Conservation (phyloP, 23 tunicate genomes). For the Phallusia fumigata region DNA sequence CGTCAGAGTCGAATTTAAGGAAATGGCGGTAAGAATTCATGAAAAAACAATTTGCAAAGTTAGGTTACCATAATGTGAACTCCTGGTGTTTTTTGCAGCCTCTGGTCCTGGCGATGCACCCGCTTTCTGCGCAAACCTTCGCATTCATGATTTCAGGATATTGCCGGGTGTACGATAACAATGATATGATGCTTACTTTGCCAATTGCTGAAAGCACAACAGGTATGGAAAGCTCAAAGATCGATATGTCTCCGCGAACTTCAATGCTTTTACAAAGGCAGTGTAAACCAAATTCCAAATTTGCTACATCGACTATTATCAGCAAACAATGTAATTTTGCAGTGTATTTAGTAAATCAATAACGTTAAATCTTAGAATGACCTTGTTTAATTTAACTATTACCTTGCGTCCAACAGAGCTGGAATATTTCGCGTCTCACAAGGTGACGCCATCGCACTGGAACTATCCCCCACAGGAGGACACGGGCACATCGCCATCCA, state of each 20-base stretch:
- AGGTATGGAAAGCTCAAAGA: background rate
- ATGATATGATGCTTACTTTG: slow-evolving; percentile 74
- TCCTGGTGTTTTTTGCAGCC: slow-evolving; percentile 36
- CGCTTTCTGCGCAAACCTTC: slow-evolving; percentile 63
- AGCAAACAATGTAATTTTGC: too few species aligned
- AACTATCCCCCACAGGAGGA: slow-evolving; percentile 61
- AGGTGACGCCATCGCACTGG: slow-evolving; percentile 68
- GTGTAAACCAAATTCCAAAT: too few species aligned
- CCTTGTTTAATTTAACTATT: too few species aligned
- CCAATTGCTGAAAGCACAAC: slow-evolving; percentile 52
- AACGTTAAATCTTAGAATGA: too few species aligned
- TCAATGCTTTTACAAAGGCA: too few species aligned
- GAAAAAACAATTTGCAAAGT: too few species aligned
- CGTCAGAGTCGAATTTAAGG: slow-evolving; percentile 62
- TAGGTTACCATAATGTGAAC: too few species aligned
- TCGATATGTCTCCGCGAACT: too few species aligned
- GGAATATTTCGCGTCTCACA: slow-evolving; percentile 74
- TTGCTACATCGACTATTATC: too few species aligned
- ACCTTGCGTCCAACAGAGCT: slow-evolving; percentile 36
- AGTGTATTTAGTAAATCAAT: too few species aligned
- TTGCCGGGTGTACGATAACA: slow-evolving; percentile 67
- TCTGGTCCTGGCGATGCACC: slow-evolving; percentile 68
- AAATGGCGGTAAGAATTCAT: slow-evolving; percentile 51
- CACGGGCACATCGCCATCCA: background rate
- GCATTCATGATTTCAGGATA: slow-evolving; percentile 85